These are phyloP conservation scores for Thyatira batis DNA, from an alignment of 2,888 invertebrate genomes.

Conservation along the genomic window DNA sequence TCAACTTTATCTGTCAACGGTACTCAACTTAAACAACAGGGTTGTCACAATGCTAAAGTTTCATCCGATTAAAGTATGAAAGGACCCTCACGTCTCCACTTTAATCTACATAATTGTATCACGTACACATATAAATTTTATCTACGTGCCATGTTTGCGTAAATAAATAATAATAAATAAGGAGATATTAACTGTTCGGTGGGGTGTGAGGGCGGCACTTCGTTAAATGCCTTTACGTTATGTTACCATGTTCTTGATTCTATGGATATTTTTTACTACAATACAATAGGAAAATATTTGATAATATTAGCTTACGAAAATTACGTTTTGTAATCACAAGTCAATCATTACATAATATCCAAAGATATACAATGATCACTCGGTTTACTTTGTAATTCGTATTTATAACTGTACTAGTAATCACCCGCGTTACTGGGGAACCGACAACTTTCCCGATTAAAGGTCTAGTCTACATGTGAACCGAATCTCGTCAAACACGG, in stretches of 20 bases:
- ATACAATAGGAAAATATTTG: too few relatives aligned
- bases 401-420: too few relatives aligned
- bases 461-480: too few relatives aligned
- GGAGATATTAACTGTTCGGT: slow-evolving; percentile 33
- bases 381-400: too few relatives aligned
- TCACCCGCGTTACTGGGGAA: too few relatives aligned
- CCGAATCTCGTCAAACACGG: too few relatives aligned
- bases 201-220: slow-evolving; percentile 11
- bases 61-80: slow-evolving; percentile 54
- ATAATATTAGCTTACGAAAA: too few relatives aligned
- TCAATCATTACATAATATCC: too few relatives aligned
- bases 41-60: slow-evolving; percentile 34
- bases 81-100: slow-evolving; percentile 46
- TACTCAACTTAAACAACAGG: slow-evolving; percentile 3
- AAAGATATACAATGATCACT: too few relatives aligned
- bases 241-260: background rate
- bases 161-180: slow-evolving; percentile 62
- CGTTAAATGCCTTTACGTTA: background rate
- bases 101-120: slow-evolving; percentile 64
- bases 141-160: slow-evolving; percentile 57
- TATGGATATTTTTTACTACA: background rate
- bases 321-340: too few relatives aligned
- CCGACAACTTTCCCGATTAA: too few relatives aligned
- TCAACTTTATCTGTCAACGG: background rate
- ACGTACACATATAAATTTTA: slow-evolving; percentile 66